Percentiles rank a stretch among this genome's conserved stretches.
Evolutionary conservation across 2,113 vertebrate genomes (phyloP).

Genomic region (Isurus oxyrinchus): DNA sequence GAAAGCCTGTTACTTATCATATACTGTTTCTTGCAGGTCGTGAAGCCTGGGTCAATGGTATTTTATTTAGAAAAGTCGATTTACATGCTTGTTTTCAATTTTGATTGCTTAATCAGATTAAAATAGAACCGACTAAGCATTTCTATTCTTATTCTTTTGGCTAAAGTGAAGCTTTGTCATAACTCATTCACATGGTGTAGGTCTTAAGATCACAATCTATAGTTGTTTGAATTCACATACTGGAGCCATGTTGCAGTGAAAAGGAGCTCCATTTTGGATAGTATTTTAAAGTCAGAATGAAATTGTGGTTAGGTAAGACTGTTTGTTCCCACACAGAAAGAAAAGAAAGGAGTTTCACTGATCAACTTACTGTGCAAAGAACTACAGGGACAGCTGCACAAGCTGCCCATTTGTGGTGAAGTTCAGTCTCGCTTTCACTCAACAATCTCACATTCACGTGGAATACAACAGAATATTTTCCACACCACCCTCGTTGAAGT

Average conservation of each 20-base stretch:
- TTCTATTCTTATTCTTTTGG: neutral
- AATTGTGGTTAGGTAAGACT: neutral
- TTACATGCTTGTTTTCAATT: neutral
- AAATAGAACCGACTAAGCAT: constrained; percentile 14
- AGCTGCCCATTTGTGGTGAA: neutral
- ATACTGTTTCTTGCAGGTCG: neutral
- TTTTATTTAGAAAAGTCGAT: neutral
- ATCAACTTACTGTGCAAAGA: neutral
- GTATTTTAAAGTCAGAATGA: neutral
- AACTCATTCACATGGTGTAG: neutral
- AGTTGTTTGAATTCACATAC: neutral
- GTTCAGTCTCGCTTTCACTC: neutral
- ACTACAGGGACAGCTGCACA: neutral
- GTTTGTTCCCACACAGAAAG: neutral
- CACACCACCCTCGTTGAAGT: neutral
- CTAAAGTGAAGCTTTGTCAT: neutral
- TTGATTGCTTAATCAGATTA: neutral
- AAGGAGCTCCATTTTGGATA: neutral
- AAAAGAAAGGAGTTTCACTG: neutral
- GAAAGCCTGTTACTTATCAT: neutral
- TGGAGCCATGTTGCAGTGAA: neutral
- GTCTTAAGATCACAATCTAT: neutral
- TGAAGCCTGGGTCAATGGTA: neutral
- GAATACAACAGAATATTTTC: neutral
- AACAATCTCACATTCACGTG: neutral